Evolutionary conservation across 2,888 invertebrate species (phyloP).

Genomic region (Coremacera marginata): DNA sequence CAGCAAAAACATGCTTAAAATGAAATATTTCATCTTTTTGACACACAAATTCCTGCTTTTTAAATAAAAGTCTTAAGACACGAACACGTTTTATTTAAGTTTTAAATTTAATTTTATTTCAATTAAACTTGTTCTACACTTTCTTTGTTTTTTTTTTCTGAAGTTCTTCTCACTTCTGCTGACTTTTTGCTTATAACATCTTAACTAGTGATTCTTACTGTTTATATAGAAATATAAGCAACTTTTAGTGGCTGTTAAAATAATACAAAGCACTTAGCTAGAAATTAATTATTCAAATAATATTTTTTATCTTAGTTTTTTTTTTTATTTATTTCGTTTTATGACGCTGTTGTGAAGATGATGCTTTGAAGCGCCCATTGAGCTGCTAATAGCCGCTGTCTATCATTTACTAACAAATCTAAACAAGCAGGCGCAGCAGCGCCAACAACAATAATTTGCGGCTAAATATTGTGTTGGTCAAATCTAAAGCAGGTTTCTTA

Average conservation of each 20-base stretch:
- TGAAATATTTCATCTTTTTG: slow-evolving; percentile 58
- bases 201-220: slow-evolving; percentile 37
- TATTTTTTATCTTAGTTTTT: not conserved
- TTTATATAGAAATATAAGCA: slow-evolving; percentile 46
- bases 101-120: slow-evolving; percentile 29
- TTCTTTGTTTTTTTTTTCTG: slow-evolving; percentile 17
- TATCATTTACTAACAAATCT: not conserved
- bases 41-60: not conserved
- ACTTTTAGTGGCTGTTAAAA: not conserved
- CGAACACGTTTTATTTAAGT: slow-evolving; percentile 34
- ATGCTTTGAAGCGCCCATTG: not conserved
- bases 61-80: slow-evolving; percentile 42
- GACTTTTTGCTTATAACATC: slow-evolving; percentile 41
- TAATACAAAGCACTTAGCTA: not conserved
- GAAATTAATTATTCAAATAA: slow-evolving; percentile 7
- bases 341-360: slow-evolving; percentile 14
- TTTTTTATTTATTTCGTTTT: slow-evolving; percentile 1
- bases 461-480: not conserved
- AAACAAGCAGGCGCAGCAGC: not conserved
- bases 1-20: slow-evolving; percentile 60
- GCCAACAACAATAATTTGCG: not conserved
- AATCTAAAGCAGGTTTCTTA: slow-evolving; percentile 58
- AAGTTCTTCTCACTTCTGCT: slow-evolving; percentile 18
- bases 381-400: not conserved
- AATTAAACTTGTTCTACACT: slow-evolving; percentile 5